A percentile compares a stretch with the other conserved stretches of the same genome.
phyloP scores from a whole-genome alignment of 2,888 invertebrate species.

The Andrena minutula region DNA sequence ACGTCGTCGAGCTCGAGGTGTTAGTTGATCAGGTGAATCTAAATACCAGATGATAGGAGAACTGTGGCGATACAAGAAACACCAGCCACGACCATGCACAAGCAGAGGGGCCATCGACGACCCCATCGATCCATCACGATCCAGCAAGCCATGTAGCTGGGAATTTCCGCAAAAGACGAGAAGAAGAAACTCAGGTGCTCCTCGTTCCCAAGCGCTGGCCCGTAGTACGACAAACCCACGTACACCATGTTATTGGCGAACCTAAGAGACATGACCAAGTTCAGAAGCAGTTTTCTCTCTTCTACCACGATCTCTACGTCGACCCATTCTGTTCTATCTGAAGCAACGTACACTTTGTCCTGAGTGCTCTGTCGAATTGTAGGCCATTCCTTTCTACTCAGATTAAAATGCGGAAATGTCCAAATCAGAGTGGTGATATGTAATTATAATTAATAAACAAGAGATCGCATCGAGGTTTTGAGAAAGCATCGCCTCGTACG shows the following conservation, averaged over 20 bases:
- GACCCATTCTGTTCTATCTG: neutral
- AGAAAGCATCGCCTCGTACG: neutral
- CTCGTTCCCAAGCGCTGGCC: constrained; percentile 94
- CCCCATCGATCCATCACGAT: constrained; percentile 95
- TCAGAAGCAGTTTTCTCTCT: neutral
- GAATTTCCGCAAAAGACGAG: constrained; percentile 94
- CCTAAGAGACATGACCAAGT: constrained; percentile 81
- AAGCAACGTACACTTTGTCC: neutral
- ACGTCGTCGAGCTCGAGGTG: neutral
- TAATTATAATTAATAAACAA: neutral
- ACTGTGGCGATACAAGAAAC: constrained; percentile 94
- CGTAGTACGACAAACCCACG: constrained; percentile 96
- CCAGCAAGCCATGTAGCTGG: constrained; percentile 95
- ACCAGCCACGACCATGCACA: constrained; percentile 90
- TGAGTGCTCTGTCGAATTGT: too few relatives aligned
- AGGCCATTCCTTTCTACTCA: too few relatives aligned
- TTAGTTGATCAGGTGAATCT: constrained; percentile 27
- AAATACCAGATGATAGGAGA: constrained; percentile 91
- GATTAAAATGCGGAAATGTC: neutral
- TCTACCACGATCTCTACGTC: too few relatives aligned
- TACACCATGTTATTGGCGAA: constrained; percentile 97
- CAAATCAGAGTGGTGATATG: neutral
- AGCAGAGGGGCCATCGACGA: constrained; percentile 94
- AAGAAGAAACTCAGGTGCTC: constrained; percentile 95
- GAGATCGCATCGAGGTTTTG: neutral